These are phyloP conservation scores for Hycleus phaleratus DNA, from an alignment of 1,140 invertebrate species.

Conservation along the genomic window DNA sequence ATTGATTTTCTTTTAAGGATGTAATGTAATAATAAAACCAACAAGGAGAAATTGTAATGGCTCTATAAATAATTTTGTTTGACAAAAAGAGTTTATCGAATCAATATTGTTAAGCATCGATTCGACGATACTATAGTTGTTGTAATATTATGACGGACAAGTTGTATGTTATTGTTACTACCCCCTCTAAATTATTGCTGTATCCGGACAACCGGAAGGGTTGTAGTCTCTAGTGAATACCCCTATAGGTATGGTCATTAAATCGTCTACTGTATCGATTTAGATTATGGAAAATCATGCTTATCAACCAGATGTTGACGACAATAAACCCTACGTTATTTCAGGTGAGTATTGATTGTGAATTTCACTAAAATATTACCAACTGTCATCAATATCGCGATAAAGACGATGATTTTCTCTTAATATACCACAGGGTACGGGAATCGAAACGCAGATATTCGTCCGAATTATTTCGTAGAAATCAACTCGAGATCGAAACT, in stretches of 20 bases:
- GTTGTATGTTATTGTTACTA: neutral
- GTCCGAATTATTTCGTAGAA: conserved; percentile 22
- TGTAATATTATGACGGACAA: neutral
- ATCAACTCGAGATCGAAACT: conserved; percentile 25
- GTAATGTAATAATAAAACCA: too few relatives aligned
- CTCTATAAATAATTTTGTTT: too few relatives aligned
- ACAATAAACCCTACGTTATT: conserved; percentile 17
- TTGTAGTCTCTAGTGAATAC: neutral
- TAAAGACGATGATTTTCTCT: too few relatives aligned
- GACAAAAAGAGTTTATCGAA: conserved; percentile 10
- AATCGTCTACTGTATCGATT: neutral
- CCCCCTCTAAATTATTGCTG: too few relatives aligned
- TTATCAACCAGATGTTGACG: conserved; percentile 15
- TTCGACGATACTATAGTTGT: neutral
- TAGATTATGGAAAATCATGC: conserved; percentile 20
- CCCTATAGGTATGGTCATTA: neutral
- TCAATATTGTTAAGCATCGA: conserved; percentile 4
- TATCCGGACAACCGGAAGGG: neutral
- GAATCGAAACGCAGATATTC: conserved; percentile 4
- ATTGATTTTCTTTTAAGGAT: too few relatives aligned
- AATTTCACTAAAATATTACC: neutral
- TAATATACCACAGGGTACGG: neutral
- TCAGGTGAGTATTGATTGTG: conserved; percentile 18
- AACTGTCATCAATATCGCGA: too few relatives aligned
- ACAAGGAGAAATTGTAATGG: too few relatives aligned